Evolutionary conservation across 2,888 invertebrate genomes (phyloP).

Genomic region (Oithona nana): DNA sequence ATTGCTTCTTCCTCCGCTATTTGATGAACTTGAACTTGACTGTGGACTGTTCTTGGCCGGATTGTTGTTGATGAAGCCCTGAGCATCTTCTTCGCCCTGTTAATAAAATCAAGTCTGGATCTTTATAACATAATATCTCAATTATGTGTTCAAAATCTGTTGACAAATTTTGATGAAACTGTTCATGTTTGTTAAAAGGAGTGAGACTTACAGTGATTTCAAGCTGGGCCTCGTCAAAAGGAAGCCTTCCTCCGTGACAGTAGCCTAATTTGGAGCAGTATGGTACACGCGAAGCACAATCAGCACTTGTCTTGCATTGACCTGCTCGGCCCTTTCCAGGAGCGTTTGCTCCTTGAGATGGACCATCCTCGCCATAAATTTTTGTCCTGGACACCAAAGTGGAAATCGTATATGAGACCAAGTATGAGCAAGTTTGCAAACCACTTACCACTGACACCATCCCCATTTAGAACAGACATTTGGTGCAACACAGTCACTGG

Average conservation of each 20-base stretch:
- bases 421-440: no score
- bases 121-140: no score
- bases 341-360: constrained; percentile 8
- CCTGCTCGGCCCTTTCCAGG: constrained; percentile 3
- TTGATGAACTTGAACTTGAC: neutral
- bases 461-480: constrained; percentile 17
- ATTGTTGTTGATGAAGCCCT: constrained; percentile 16
- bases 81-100: neutral
- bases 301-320: constrained; percentile 15
- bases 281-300: constrained; percentile 15
- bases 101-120: no score
- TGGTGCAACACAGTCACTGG: constrained; percentile 13
- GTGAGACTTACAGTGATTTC: constrained; percentile 8
- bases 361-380: constrained; percentile 14
- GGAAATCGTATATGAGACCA: no score
- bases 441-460: constrained; percentile 16
- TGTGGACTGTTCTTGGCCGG: constrained; percentile 5
- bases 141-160: no score
- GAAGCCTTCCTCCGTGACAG: constrained; percentile 16
- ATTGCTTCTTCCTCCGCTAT: neutral
- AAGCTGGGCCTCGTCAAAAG: constrained; percentile 15
- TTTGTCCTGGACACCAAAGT: no score
- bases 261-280: constrained; percentile 15
- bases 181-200: no score
- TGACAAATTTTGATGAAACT: neutral